Conservation (phyloP, 2,888 invertebrate genomes). For the Aplocera efformata region DNA sequence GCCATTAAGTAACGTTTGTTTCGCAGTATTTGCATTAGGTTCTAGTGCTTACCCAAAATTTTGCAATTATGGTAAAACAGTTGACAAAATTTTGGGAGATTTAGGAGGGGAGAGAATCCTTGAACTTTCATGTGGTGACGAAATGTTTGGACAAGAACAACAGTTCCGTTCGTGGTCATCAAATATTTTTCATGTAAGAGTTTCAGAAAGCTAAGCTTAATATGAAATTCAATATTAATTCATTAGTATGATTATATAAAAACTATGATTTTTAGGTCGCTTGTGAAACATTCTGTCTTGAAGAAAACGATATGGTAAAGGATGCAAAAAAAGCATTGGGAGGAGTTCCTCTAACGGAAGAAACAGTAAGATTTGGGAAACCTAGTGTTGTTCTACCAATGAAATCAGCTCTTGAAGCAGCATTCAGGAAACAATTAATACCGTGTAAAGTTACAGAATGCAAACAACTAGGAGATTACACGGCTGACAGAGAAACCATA, state of each 20-base stretch:
- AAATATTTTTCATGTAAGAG: slow-evolving; percentile 88
- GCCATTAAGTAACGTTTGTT: slow-evolving; percentile 93
- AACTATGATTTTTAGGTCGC: slow-evolving; percentile 82
- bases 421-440: slow-evolving; percentile 65
- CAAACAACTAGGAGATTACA: slow-evolving; percentile 80
- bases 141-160: slow-evolving; percentile 97
- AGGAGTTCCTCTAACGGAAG: slow-evolving; percentile 85
- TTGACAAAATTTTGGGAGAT: slow-evolving; percentile 93
- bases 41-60: slow-evolving; percentile 98
- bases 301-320: slow-evolving; percentile 90
- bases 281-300: slow-evolving; percentile 95
- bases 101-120: slow-evolving; percentile 93
- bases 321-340: slow-evolving; percentile 90
- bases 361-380: slow-evolving; percentile 86
- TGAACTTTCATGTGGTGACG: slow-evolving; percentile 92
- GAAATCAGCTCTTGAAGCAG: slow-evolving; percentile 51
- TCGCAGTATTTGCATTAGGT: slow-evolving; percentile 95
- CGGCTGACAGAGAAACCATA: slow-evolving; percentile 77
- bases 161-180: slow-evolving; percentile 94
- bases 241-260: no score
- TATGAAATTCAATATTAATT: no score
- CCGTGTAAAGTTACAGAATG: slow-evolving; percentile 76
- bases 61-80: slow-evolving; percentile 94
- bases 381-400: slow-evolving; percentile 50
- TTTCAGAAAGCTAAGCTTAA: not conserved